Evolutionary conservation across 2,888 invertebrate genomes (phyloP).

Genomic region (Diadegma fenestrale): DNA sequence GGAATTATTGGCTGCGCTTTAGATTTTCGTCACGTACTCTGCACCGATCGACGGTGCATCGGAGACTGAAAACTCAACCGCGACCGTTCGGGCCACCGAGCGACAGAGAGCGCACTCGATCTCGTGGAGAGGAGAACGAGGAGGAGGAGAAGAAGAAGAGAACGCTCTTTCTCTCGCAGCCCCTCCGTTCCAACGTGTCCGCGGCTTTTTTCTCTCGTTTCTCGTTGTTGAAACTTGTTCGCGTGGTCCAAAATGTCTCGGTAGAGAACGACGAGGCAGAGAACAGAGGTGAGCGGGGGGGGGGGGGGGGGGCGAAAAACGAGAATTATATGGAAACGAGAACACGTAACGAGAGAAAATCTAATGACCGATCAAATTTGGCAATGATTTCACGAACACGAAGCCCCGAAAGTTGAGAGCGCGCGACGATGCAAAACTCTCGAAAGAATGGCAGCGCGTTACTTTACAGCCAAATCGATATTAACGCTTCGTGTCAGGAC

Average conservation of each 20-base stretch:
- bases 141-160: not conserved
- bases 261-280: slow-evolving; percentile 5
- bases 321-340: slow-evolving; percentile 22
- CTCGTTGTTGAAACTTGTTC: slow-evolving; percentile 54
- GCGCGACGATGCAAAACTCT: not conserved
- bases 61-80: slow-evolving; percentile 69
- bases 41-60: slow-evolving; percentile 70
- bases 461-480: not conserved
- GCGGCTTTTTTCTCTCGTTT: slow-evolving; percentile 37
- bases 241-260: slow-evolving; percentile 38
- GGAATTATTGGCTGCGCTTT: not conserved
- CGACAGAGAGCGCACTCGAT: slow-evolving; percentile 41
- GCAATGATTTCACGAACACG: not conserved
- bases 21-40: slow-evolving; percentile 32
- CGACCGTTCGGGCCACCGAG: slow-evolving; percentile 58
- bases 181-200: slow-evolving; percentile 33
- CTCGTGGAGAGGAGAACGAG: slow-evolving; percentile 5
- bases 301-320: slow-evolving; percentile 21
- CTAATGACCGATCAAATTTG: slow-evolving; percentile 8
- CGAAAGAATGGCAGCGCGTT: not conserved
- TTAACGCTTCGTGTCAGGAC: not conserved
- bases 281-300: slow-evolving; percentile 26
- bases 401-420: not conserved
- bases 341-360: slow-evolving; percentile 19
- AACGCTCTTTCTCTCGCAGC: slow-evolving; percentile 18